These are phyloP conservation scores for Dryas iulia DNA, from an alignment of 1,140 invertebrate genomes.

Conservation along the genomic window DNA sequence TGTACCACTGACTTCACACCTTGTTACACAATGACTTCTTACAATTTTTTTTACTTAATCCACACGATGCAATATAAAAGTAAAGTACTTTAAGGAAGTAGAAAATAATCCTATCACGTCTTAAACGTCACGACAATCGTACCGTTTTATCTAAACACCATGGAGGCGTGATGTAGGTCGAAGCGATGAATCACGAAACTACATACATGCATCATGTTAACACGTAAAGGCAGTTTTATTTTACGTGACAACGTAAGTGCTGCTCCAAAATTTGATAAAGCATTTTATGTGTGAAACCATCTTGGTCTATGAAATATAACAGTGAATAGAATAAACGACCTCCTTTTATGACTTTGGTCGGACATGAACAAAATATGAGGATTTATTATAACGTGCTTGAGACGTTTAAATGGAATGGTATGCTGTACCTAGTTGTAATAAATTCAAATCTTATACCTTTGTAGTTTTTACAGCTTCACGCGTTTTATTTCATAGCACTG, in stretches of 20 bases:
- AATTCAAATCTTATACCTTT: too few species aligned
- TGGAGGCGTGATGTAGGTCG: slow-evolving; percentile 48
- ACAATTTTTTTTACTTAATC: too few species aligned
- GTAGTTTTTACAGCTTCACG: too few species aligned
- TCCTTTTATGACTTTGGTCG: neutral
- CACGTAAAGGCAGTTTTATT: slow-evolving; percentile 42
- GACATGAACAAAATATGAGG: neutral
- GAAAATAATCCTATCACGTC: neutral
- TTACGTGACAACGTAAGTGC: slow-evolving; percentile 48
- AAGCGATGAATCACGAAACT: slow-evolving; percentile 53
- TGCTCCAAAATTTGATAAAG: slow-evolving; percentile 9
- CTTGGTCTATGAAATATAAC: neutral
- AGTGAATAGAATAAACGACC: neutral
- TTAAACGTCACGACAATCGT: neutral
- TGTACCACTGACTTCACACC: too few species aligned
- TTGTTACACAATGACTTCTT: too few species aligned
- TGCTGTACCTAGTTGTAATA: too few species aligned
- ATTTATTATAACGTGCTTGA: too few species aligned
- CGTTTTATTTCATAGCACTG: too few species aligned
- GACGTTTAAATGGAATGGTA: too few species aligned
- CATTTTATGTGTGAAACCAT: slow-evolving; percentile 10
- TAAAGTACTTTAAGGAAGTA: neutral
- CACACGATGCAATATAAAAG: too few species aligned
- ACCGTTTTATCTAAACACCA: slow-evolving; percentile 41
- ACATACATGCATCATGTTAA: slow-evolving; percentile 35